phyloP scores from a whole-genome alignment of 2,888 invertebrate genomes.

The Drosophila testacea region DNA sequence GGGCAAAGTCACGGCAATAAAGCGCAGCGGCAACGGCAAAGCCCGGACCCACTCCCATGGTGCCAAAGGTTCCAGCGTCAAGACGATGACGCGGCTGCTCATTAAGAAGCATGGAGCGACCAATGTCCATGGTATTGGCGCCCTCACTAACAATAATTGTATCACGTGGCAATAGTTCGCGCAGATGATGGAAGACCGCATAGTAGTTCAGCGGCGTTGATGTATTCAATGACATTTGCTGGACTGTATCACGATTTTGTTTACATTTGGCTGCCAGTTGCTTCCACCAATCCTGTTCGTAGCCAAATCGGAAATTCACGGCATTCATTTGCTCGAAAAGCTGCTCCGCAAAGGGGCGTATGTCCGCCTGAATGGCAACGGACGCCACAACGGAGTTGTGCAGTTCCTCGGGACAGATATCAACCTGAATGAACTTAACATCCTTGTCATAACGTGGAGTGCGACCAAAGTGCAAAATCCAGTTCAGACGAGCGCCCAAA shows the following conservation, averaged over 20 bases:
- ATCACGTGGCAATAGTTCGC: conserved; percentile 91
- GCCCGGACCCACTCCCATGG: conserved; percentile 97
- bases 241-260: conserved; percentile 89
- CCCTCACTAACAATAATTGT: conserved; percentile 98
- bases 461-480: conserved; percentile 98
- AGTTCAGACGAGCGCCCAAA: conserved; percentile 96
- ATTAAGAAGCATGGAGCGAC: conserved; percentile 94
- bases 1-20: conserved; percentile 93
- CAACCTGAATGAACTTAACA: conserved; percentile 96
- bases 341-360: conserved; percentile 90
- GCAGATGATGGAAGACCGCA: conserved; percentile 94
- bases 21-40: conserved; percentile 97
- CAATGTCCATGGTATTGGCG: conserved; percentile 99
- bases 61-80: conserved; percentile 98
- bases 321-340: conserved; percentile 87
- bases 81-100: conserved; percentile 93
- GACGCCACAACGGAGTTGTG: conserved; percentile 94
- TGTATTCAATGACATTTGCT: conserved; percentile 90
- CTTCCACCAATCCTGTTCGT: conserved; percentile 91
- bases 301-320: conserved; percentile 87
- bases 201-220: conserved; percentile 96
- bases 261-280: conserved; percentile 89
- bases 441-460: conserved; percentile 92
- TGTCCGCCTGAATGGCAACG: conserved; percentile 94
- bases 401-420: conserved; percentile 95